phyloP scores from a whole-genome alignment of 2,113 vertebrate species.

The Pteronura brasiliensis region DNA sequence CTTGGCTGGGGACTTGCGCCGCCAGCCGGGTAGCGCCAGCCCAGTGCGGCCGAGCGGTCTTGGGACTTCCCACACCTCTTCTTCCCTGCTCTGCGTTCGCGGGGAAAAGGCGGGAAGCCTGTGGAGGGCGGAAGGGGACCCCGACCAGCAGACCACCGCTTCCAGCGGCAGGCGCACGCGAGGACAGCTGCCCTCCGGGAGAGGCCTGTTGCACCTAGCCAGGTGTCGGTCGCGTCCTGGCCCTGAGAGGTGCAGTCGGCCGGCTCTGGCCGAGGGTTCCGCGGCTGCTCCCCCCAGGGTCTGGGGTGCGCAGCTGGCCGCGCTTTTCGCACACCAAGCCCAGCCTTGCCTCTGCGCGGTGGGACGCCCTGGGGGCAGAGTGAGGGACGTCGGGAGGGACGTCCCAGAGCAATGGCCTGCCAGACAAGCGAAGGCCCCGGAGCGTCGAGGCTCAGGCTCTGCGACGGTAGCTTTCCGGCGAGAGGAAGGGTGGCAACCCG shows the following conservation, averaged over 20 bases:
- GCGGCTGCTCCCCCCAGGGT: not conserved
- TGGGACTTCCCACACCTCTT: not conserved
- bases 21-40: not conserved
- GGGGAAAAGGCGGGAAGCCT: slow-evolving; percentile 51
- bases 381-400: not conserved
- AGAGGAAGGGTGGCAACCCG: not conserved
- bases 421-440: no score
- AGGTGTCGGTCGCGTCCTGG: not conserved
- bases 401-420: not conserved
- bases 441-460: not conserved
- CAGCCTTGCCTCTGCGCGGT: not conserved
- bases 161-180: not conserved
- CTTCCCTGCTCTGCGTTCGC: not conserved
- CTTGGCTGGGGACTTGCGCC: not conserved
- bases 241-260: not conserved
- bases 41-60: not conserved
- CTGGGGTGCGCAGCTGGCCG: not conserved
- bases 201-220: not conserved
- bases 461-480: not conserved
- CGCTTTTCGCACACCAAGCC: not conserved
- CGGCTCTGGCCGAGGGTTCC: not conserved
- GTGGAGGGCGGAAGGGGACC: slow-evolving; percentile 50
- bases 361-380: no score
- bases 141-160: not conserved
- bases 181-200: not conserved